phyloP scores from a whole-genome alignment of 1,140 invertebrate species.

The Drosophila serrata region DNA sequence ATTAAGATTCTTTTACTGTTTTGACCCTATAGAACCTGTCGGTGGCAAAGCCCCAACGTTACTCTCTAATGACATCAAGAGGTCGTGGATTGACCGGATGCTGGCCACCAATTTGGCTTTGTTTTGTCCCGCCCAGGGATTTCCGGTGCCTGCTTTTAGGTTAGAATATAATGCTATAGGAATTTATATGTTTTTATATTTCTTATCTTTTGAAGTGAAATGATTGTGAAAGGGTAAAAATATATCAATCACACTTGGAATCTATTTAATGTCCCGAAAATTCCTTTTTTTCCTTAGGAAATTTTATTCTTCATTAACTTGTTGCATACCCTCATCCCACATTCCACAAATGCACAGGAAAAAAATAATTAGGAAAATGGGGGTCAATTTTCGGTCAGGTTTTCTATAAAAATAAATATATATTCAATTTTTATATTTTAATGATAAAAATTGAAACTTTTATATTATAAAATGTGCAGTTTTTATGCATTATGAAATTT shows the following conservation, averaged over 20 bases:
- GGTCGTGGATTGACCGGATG: constrained; percentile 86
- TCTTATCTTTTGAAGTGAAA: not conserved
- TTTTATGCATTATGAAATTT: no score
- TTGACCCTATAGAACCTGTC: constrained; percentile 87
- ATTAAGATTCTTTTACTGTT: not conserved
- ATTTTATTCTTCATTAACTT: not conserved
- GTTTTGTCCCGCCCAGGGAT: constrained; percentile 89
- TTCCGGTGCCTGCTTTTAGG: constrained; percentile 89
- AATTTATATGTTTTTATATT: not conserved
- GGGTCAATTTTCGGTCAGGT: not conserved
- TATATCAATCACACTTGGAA: not conserved
- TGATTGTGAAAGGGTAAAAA: no score
- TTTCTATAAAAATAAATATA: not conserved
- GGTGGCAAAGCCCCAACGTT: constrained; percentile 90
- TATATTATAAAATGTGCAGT: not conserved
- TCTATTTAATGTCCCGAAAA: not conserved
- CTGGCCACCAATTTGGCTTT: constrained; percentile 55
- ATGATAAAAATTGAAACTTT: no score
- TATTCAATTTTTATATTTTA: no score
- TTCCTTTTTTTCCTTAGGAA: not conserved
- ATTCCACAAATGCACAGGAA: not conserved
- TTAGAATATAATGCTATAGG: constrained; percentile 82
- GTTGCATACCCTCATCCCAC: constrained; percentile 6
- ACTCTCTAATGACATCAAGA: constrained; percentile 87
- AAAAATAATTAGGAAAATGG: not conserved